phyloP scores from a whole-genome alignment of 2,113 vertebrate species.

The Catharus minimus region DNA sequence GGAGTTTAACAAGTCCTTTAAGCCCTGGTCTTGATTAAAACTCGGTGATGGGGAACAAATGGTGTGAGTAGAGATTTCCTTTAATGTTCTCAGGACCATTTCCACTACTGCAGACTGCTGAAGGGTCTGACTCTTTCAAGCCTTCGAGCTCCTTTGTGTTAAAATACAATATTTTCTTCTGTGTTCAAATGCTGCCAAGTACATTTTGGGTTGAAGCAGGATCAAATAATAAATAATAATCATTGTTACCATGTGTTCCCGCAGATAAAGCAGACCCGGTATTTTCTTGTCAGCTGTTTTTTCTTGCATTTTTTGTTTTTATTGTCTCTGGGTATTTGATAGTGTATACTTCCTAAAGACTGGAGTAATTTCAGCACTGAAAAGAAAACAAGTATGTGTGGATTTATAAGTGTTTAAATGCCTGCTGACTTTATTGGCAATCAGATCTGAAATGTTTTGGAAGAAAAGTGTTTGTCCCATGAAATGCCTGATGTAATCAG shows the following conservation, averaged over 20 bases:
- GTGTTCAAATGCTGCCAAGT: slow-evolving; percentile 3
- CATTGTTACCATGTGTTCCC: slow-evolving; percentile 27
- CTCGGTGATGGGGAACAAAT: neutral
- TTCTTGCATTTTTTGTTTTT: neutral
- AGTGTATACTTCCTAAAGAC: neutral
- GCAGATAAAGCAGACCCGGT: neutral
- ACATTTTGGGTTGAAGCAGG: neutral
- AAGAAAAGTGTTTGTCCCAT: neutral
- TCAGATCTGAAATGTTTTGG: neutral
- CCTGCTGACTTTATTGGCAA: neutral
- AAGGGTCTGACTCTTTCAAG: neutral
- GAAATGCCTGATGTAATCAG: neutral
- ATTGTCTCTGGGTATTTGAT: neutral
- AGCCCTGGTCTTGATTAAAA: neutral
- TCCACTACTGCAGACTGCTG: neutral
- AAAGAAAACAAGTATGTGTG: neutral
- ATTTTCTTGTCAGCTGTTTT: neutral
- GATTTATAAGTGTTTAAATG: neutral
- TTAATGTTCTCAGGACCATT: neutral
- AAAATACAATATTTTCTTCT: neutral
- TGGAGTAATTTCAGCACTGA: neutral
- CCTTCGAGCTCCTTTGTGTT: neutral
- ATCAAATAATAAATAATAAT: slow-evolving; percentile 41
- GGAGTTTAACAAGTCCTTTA: neutral
- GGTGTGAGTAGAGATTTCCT: neutral